Percentiles rank a stretch among this genome's conserved stretches.
Evolutionary conservation across 2,113 vertebrate genomes (phyloP).

Genomic region (Lota lota): DNA sequence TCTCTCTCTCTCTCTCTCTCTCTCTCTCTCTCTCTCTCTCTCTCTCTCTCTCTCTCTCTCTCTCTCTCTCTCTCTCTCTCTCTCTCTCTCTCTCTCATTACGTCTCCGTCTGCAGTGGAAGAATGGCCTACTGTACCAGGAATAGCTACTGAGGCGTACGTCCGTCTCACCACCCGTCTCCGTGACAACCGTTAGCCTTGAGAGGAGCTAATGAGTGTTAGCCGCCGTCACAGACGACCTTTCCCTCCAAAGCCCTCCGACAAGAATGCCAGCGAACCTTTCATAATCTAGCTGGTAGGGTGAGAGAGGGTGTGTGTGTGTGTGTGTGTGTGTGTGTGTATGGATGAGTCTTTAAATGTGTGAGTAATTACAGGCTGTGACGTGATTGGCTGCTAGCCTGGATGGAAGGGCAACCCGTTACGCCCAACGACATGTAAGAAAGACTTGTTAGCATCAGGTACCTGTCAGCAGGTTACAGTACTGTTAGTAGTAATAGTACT

Average conservation of each 20-base stretch:
- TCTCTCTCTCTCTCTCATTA: too few species aligned
- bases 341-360: neutral
- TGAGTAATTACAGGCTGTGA: neutral
- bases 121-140: conserved; percentile 2
- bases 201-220: conserved; percentile 41
- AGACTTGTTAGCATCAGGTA: conserved; percentile 27
- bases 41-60: too few species aligned
- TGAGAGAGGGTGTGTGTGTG: neutral
- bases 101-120: neutral
- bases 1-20: too few species aligned
- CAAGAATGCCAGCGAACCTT: too few species aligned
- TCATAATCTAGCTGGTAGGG: neutral
- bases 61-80: too few species aligned
- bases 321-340: neutral
- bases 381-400: conserved; percentile 22
- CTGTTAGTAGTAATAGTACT: too few species aligned
- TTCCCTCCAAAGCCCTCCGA: too few species aligned
- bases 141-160: neutral
- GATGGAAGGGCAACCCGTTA: conserved; percentile 13
- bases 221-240: conserved; percentile 26
- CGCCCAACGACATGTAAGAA: neutral
- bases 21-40: too few species aligned
- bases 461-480: too few species aligned
- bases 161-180: conserved; percentile 13
- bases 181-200: conserved; percentile 6